phyloP scores from a whole-genome alignment of 2,888 invertebrate genomes.

The Lycaena phlaeas region DNA sequence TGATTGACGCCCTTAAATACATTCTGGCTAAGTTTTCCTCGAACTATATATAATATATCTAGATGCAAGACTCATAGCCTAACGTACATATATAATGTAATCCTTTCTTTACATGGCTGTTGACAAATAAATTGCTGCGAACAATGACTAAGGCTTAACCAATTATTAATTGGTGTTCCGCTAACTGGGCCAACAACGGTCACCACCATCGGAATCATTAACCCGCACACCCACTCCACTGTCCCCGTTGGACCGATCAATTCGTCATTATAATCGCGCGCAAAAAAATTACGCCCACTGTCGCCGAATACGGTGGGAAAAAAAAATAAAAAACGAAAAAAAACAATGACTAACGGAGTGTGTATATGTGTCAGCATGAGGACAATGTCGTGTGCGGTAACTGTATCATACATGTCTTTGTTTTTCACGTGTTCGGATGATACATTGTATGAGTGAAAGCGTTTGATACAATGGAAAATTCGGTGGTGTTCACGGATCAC shows the following conservation, averaged over 20 bases:
- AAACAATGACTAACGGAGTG: slow-evolving; percentile 58
- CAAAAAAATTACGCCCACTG: slow-evolving; percentile 51
- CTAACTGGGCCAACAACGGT: slow-evolving; percentile 50
- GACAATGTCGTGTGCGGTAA: slow-evolving; percentile 1
- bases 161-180: too few species aligned
- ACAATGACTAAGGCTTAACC: too few species aligned
- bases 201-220: slow-evolving; percentile 29
- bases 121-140: too few species aligned
- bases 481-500: too few species aligned
- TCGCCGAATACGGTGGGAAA: slow-evolving; percentile 45
- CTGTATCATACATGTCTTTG: neutral
- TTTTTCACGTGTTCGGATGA: neutral
- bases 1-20: too few species aligned
- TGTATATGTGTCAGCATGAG: slow-evolving; percentile 4
- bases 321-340: slow-evolving; percentile 50
- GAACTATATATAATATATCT: too few species aligned
- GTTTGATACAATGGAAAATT: too few species aligned
- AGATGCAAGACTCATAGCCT: too few species aligned
- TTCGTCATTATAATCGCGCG: slow-evolving; percentile 62
- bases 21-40: too few species aligned
- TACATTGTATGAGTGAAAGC: neutral
- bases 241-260: slow-evolving; percentile 60
- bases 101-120: too few species aligned
- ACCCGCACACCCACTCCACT: slow-evolving; percentile 50
- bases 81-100: too few species aligned